These are phyloP conservation scores for Xenopus petersii DNA, from an alignment of 2,797 vertebrate genomes.

Conservation along the genomic window DNA sequence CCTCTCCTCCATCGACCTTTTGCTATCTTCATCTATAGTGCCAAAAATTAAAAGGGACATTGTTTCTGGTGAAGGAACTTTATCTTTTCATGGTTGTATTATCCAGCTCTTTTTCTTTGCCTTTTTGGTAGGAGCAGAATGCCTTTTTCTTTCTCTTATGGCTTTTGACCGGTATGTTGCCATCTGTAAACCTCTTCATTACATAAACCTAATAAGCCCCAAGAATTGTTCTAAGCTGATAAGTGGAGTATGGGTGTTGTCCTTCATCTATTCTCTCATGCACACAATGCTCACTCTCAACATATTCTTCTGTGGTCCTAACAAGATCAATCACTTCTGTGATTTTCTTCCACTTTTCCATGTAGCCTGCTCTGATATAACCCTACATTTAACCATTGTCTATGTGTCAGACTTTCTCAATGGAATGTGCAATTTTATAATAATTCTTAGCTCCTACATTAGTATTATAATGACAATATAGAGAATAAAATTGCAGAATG, in stretches of 20 bases:
- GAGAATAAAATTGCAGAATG: background rate
- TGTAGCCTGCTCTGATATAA: conserved; percentile 42
- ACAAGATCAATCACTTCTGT: conserved; percentile 28
- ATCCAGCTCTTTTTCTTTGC: conserved; percentile 55
- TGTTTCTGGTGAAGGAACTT: background rate
- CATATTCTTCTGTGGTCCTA: conserved; percentile 33
- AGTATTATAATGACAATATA: background rate
- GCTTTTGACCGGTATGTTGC: conserved; percentile 51
- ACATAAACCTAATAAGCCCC: conserved; percentile 43
- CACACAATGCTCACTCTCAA: conserved; percentile 34
- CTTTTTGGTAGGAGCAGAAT: conserved; percentile 52
- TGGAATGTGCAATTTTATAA: background rate
- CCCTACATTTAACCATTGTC: background rate
- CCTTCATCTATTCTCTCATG: conserved; percentile 28
- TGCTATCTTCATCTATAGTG: background rate
- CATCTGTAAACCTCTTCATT: conserved; percentile 51
- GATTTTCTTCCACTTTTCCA: conserved; percentile 25
- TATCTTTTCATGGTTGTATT: background rate
- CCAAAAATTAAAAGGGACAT: conserved; percentile 12
- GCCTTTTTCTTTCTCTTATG: conserved; percentile 53
- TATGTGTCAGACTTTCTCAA: background rate
- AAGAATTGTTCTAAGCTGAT: conserved; percentile 40
- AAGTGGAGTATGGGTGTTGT: conserved; percentile 47
- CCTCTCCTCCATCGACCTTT: background rate
- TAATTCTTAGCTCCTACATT: background rate